Percentiles rank a stretch among this genome's conserved stretches.
These are phyloP conservation scores for Sminthurinus aureus DNA, from an alignment of 2,888 invertebrate genomes.

Conservation along the genomic window DNA sequence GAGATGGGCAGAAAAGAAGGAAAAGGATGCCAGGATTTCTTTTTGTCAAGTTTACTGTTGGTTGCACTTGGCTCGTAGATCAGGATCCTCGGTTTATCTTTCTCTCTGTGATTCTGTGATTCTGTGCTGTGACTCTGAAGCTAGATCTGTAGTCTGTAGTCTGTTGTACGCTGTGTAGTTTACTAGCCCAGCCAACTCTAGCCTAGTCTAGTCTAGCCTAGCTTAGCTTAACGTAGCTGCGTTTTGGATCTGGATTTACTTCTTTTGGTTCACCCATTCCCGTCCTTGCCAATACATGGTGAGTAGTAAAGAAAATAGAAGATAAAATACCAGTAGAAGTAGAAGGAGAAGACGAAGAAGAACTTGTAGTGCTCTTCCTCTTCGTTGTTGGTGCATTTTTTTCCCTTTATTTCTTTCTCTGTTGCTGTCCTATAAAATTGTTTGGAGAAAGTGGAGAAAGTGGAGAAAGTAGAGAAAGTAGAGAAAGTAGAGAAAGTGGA, in stretches of 20 bases:
- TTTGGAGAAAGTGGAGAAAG: slow-evolving; percentile 5
- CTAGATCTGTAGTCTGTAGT: too few relatives aligned
- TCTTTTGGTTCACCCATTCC: background rate
- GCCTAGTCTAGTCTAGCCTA: too few relatives aligned
- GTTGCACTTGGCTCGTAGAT: slow-evolving; percentile 27
- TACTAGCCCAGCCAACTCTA: too few relatives aligned
- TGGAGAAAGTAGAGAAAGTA: slow-evolving; percentile 1
- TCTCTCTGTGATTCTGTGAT: too few relatives aligned
- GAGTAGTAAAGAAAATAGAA: background rate
- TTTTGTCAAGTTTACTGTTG: slow-evolving; percentile 36
- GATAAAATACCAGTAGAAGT: background rate
- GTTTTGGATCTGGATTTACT: background rate
- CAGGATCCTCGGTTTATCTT: background rate
- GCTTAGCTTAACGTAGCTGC: too few relatives aligned
- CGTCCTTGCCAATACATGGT: background rate
- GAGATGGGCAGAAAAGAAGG: background rate
- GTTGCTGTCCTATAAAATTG: background rate
- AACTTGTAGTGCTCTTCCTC: background rate
- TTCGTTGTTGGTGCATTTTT: background rate
- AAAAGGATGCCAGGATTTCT: slow-evolving; percentile 37
- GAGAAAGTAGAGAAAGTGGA: slow-evolving; percentile 8
- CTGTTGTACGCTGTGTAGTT: too few relatives aligned
- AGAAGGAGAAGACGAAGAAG: too few relatives aligned
- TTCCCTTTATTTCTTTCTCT: background rate
- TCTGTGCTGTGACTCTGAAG: too few relatives aligned